Conservation (phyloP, 1,140 invertebrate genomes). For the Doryteuthis pealeii region DNA sequence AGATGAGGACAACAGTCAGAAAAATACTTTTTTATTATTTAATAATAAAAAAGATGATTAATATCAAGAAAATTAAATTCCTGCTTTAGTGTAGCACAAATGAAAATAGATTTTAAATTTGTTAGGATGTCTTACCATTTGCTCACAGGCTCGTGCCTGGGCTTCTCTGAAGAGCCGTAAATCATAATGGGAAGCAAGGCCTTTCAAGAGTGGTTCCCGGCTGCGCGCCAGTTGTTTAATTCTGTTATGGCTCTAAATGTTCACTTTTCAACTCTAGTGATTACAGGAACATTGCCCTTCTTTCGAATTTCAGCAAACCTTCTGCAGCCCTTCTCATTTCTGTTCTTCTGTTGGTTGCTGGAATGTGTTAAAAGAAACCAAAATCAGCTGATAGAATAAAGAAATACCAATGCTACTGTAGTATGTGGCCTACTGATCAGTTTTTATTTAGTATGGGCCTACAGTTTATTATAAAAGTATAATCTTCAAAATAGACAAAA, state of each 20-base stretch:
- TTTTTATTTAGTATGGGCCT: no score
- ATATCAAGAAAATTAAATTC: no score
- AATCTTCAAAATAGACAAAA: no score
- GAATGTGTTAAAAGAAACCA: neutral
- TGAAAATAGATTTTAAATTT: constrained; percentile 8
- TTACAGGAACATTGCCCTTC: constrained; percentile 35
- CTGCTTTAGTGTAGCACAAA: neutral
- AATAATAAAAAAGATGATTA: no score
- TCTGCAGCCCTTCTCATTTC: constrained; percentile 43
- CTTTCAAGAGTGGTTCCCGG: constrained; percentile 76
- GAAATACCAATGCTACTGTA: no score
- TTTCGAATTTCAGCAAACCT: constrained; percentile 30
- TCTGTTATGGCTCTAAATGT: constrained; percentile 46
- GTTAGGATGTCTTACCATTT: constrained; percentile 38
- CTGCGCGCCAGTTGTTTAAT: constrained; percentile 66
- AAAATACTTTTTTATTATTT: no score
- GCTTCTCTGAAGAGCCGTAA: constrained; percentile 87
- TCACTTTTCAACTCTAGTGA: constrained; percentile 40
- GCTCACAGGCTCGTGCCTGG: constrained; percentile 83
- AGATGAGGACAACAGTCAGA: no score
- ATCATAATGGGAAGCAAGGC: constrained; percentile 87
- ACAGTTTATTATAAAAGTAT: no score
- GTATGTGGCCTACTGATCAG: no score
- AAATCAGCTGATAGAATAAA: no score
- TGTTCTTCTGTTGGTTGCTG: constrained; percentile 43